phyloP scores from a whole-genome alignment of 2,888 invertebrate species.

The Mylabris sibirica region DNA sequence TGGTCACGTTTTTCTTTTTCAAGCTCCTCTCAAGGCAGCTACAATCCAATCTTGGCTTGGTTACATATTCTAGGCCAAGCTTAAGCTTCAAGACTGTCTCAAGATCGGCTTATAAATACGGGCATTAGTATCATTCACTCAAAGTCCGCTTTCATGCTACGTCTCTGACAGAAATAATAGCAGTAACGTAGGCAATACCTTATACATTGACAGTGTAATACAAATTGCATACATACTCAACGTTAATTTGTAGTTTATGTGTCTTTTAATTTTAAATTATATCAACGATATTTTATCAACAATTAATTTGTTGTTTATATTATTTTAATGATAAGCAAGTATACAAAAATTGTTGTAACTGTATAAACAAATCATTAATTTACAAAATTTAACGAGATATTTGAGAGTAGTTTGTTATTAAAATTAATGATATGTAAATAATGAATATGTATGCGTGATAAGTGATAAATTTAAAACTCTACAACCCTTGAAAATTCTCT shows the following conservation, averaged over 20 bases:
- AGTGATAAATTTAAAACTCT: neutral
- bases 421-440: neutral
- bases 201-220: neutral
- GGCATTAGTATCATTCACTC: too few species aligned
- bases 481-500: neutral
- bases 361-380: neutral
- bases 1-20: too few species aligned
- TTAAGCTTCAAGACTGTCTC: too few species aligned
- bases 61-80: too few species aligned
- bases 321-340: neutral
- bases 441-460: too few species aligned
- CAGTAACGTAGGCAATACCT: neutral
- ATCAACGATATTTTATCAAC: neutral
- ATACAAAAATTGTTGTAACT: neutral
- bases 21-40: too few species aligned
- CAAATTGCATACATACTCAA: neutral
- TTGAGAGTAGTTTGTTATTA: neutral
- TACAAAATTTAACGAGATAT: neutral
- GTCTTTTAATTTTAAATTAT: neutral
- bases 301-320: neutral
- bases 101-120: too few species aligned
- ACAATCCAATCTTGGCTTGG: too few species aligned
- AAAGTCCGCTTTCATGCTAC: too few species aligned
- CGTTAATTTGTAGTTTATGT: neutral
- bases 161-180: too few species aligned